These are phyloP conservation scores for Rhagoletis pomonella DNA, from an alignment of 1,140 invertebrate genomes.

Conservation along the genomic window DNA sequence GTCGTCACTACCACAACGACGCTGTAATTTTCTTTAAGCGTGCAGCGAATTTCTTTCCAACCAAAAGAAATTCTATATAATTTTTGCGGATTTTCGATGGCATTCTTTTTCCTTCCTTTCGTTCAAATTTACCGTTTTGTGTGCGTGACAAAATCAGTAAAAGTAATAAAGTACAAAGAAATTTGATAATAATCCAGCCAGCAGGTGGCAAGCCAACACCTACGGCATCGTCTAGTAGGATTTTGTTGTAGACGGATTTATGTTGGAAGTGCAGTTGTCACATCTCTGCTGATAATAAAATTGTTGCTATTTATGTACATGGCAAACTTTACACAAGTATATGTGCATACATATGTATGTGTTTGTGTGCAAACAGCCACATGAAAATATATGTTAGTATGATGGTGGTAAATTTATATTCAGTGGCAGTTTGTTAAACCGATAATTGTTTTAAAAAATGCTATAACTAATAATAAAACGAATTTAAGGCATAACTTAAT, in stretches of 20 bases:
- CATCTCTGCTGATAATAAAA: background rate
- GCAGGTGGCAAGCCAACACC: background rate
- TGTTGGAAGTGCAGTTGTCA: background rate
- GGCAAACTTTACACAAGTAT: background rate
- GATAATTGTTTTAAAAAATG: too few species aligned
- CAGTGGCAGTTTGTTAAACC: too few species aligned
- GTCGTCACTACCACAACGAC: background rate
- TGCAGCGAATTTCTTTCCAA: background rate
- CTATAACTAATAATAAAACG: too few species aligned
- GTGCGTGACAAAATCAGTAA: slow-evolving; percentile 7
- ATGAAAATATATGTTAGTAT: too few species aligned
- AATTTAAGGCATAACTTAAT: too few species aligned
- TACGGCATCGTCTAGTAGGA: background rate
- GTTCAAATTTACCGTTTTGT: background rate
- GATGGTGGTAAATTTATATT: too few species aligned
- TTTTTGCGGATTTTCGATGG: background rate
- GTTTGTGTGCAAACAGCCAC: background rate
- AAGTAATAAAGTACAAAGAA: background rate
- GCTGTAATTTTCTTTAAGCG: background rate
- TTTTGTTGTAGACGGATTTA: background rate
- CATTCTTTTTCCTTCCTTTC: background rate
- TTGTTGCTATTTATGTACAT: background rate
- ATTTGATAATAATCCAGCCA: background rate
- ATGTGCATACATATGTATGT: background rate
- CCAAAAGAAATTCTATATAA: background rate